Evolutionary conservation across 2,888 invertebrate species (phyloP), one percentile per base, ranked within the genome.

Genomic region (Latrodectus elegans): DNA sequence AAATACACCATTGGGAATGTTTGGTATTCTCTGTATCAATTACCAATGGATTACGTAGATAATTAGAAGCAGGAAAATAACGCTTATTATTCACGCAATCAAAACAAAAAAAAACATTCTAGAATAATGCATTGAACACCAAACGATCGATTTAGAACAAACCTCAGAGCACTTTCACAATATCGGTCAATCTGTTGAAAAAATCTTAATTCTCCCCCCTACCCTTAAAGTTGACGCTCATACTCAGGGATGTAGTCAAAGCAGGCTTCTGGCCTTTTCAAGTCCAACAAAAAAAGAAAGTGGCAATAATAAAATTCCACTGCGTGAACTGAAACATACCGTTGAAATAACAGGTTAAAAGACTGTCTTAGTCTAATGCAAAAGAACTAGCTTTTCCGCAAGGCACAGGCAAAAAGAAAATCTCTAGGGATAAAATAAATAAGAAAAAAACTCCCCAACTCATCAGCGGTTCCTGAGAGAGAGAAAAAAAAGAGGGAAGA

Each of bases 301-400:
- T 4, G n/a, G 4, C 38, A 38, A 38, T 38, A 38, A 38, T 38
- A 60, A 15, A 60, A 60, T 60, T 60, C 60, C 60, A 6, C 60
- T 15, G 60, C 52, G 6, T 51, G 49, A 72, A 72, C 52, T 51
- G 17, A 15, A 72, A 17, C 72, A 72, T 72, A 17, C 72, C 72
- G 52, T 38, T 12, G 17, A 38, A 55, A 51, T 65, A 78, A 78
- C 68, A 70, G 70, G 78, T 55, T 68, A 17, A 78, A 52, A 68
- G 52, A 51, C 67, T 78, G 52, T 68, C 52, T 65, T 15, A n/a
- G 52, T 26, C 4, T 11, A 49, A 49, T 10, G 9, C 68, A 26
- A 17, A 67, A 67, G 17, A 78, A 78, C 78, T 68, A 68, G 78
- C 78, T 78, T 78, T 53, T 52, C 78, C 78, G 9, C 22, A 14